phyloP scores from a whole-genome alignment of 2,113 vertebrate species.

The Acrocephalus arundinaceus region DNA sequence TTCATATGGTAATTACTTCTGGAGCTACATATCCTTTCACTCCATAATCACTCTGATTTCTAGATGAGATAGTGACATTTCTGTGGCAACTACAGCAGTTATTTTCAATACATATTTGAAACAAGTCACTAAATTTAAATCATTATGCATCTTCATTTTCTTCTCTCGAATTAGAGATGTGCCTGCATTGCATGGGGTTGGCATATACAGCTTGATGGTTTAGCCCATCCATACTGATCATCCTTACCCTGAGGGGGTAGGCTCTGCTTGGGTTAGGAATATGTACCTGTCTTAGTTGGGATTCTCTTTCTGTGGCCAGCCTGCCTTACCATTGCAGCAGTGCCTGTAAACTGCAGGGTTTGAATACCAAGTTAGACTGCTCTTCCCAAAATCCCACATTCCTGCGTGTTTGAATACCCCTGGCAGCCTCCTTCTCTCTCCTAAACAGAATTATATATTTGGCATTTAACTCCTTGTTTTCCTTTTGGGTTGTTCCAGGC shows the following conservation, averaged over 20 bases:
- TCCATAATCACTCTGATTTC: neutral
- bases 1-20: neutral
- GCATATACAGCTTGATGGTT: neutral
- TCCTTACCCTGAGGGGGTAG: neutral
- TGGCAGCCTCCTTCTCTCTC: neutral
- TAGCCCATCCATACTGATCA: neutral
- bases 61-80: neutral
- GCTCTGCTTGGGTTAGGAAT: neutral
- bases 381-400: neutral
- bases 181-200: neutral
- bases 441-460: neutral
- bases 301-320: neutral
- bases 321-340: neutral
- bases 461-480: conserved; percentile 38
- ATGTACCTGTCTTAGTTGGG: neutral
- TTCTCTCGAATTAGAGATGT: neutral
- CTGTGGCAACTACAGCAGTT: neutral
- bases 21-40: neutral
- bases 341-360: neutral
- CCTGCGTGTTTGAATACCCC: neutral
- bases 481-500: neutral
- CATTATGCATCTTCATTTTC: neutral
- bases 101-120: neutral
- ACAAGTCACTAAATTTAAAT: neutral
- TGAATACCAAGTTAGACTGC: neutral